These are phyloP conservation scores for Itoplectis maculator DNA, from an alignment of 2,888 invertebrate species.

Conservation along the genomic window DNA sequence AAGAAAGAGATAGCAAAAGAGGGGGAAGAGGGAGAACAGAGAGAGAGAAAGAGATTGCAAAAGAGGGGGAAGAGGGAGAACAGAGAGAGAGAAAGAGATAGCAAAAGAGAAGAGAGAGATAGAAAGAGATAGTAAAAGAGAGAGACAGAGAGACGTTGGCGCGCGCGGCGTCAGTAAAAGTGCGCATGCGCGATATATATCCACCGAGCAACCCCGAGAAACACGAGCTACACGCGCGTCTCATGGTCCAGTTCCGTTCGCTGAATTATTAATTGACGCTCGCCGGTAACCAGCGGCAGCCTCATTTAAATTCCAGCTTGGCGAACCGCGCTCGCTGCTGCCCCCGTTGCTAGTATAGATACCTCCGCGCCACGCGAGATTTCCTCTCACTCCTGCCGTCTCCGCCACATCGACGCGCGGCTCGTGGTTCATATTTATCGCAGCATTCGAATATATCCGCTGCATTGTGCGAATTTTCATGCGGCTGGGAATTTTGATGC, in stretches of 20 bases:
- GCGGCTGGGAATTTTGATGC: no score
- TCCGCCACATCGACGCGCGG: background rate
- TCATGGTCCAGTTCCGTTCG: constrained; percentile 71
- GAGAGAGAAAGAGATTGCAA: no score
- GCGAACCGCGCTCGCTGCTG: constrained; percentile 40
- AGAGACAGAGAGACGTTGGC: constrained; percentile 11
- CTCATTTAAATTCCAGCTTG: constrained; percentile 68
- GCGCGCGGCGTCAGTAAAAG: constrained; percentile 56
- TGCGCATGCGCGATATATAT: constrained; percentile 15
- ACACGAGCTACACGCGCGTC: constrained; percentile 46
- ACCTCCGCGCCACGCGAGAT: constrained; percentile 45
- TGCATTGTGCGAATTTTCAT: no score
- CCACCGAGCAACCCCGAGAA: constrained; percentile 26
- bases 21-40: no score
- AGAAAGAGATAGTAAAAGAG: background rate
- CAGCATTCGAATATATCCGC: no score
- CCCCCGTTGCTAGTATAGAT: constrained; percentile 1
- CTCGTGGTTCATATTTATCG: background rate
- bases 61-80: no score
- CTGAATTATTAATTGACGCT: constrained; percentile 71
- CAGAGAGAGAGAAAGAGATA: no score
- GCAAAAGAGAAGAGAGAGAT: background rate
- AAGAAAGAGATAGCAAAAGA: no score
- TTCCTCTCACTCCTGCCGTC: constrained; percentile 59
- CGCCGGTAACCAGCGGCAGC: constrained; percentile 43